These are phyloP conservation scores for Calycopis cecrops DNA, from an alignment of 1,140 invertebrate species.

Conservation along the genomic window DNA sequence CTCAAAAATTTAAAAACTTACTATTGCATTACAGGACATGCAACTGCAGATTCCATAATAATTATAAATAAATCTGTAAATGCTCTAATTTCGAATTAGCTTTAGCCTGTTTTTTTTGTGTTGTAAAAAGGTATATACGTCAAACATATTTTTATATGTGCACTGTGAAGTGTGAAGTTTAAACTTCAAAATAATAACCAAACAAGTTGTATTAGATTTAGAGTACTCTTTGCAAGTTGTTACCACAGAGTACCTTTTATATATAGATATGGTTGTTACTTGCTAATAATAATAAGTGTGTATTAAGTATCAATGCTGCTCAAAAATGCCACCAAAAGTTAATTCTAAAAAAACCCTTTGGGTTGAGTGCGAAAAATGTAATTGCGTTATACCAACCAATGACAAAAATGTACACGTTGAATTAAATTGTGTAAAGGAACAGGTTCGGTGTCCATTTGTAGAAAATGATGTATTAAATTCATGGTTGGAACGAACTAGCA, in stretches of 20 bases:
- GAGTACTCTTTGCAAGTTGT: not conserved
- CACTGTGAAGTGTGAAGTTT: no score
- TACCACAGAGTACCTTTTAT: not conserved
- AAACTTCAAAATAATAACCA: not conserved
- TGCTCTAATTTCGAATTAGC: no score
- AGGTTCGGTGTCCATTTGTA: conserved; percentile 61
- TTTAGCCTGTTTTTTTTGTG: no score
- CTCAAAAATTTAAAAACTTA: no score
- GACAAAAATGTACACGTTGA: conserved; percentile 58
- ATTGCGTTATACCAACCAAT: conserved; percentile 54
- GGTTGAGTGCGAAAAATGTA: conserved; percentile 61
- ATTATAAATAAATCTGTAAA: no score
- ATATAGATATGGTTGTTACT: no score
- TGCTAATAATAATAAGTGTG: conserved; percentile 1
- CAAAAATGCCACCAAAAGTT: conserved; percentile 58
- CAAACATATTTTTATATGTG: no score
- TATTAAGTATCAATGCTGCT: not conserved
- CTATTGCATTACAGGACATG: no score
- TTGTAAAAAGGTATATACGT: no score
- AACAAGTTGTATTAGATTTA: not conserved
- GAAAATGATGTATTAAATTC: conserved; percentile 42
- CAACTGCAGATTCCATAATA: no score
- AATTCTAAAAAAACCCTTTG: conserved; percentile 55
- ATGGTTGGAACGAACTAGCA: conserved; percentile 50
- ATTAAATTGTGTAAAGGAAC: conserved; percentile 55